phyloP scores from a whole-genome alignment of 2,113 vertebrate species.

The Rhadina sibilatrix region DNA sequence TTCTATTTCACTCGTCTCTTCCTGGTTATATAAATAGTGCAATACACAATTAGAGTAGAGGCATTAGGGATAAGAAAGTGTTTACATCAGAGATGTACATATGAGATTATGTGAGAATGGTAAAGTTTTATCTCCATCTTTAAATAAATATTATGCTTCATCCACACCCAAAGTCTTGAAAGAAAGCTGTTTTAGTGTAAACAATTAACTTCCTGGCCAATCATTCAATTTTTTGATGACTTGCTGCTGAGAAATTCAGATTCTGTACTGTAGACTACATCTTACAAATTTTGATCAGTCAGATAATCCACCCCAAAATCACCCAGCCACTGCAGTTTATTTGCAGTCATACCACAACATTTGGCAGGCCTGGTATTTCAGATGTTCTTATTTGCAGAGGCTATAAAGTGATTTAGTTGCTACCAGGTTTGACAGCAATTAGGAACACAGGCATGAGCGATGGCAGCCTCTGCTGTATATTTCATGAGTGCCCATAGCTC shows the following conservation, averaged over 20 bases:
- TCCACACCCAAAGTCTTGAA: conserved; percentile 47
- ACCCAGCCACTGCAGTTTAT: background rate
- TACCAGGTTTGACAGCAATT: background rate
- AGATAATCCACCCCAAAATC: background rate
- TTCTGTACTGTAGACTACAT: background rate
- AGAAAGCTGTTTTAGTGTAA: conserved; percentile 44
- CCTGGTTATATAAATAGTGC: background rate
- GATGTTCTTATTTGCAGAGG: background rate
- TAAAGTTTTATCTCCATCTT: conserved; percentile 33
- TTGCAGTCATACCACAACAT: background rate
- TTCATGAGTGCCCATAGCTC: background rate
- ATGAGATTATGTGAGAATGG: background rate
- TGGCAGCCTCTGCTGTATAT: background rate
- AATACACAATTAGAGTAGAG: background rate
- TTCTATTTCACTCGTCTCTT: background rate
- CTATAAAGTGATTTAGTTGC: background rate
- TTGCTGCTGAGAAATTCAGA: conserved; percentile 27
- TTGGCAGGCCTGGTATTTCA: background rate
- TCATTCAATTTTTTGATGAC: conserved; percentile 16
- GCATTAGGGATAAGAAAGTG: background rate
- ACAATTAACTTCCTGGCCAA: conserved; percentile 37
- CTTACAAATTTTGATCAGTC: background rate
- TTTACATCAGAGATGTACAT: conserved; percentile 48
- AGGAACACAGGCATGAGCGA: background rate
- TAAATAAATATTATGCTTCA: conserved; percentile 58